phyloP scores from a whole-genome alignment of 1,140 invertebrate genomes.

The Apocrypta bakeri region DNA sequence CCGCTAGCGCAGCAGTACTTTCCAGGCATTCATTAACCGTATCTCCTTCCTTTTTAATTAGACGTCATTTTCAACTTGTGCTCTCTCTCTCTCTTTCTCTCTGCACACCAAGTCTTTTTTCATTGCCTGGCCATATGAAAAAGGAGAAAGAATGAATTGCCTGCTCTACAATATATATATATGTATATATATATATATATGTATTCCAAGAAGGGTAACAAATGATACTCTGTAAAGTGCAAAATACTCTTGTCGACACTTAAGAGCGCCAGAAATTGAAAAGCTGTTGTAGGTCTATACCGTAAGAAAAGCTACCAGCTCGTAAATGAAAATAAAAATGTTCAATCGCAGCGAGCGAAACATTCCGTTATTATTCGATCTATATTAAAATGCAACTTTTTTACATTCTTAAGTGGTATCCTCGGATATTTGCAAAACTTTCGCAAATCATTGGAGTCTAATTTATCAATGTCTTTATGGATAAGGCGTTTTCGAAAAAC shows the following conservation, averaged over 20 bases:
- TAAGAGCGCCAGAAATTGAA: not conserved
- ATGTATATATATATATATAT: not conserved
- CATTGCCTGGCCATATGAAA: not conserved
- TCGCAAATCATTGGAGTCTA: too few species aligned
- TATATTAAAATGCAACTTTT: too few species aligned
- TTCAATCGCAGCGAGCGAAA: too few species aligned
- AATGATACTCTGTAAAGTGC: not conserved
- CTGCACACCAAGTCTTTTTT: conserved; percentile 1
- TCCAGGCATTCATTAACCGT: conserved; percentile 31
- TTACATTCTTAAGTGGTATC: too few species aligned
- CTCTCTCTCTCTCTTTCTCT: not conserved
- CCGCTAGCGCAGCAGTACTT: not conserved
- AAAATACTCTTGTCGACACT: not conserved
- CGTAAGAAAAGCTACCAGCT: too few species aligned
- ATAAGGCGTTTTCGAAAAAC: too few species aligned
- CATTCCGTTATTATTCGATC: too few species aligned
- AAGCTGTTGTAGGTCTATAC: not conserved
- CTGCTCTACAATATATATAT: not conserved
- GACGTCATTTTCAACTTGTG: conserved; percentile 37
- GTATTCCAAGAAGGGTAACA: conserved; percentile 12
- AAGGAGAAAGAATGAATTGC: conserved; percentile 15
- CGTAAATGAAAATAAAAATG: too few species aligned
- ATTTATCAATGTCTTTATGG: too few species aligned
- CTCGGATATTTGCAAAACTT: too few species aligned
- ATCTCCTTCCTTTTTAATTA: conserved; percentile 42